These are phyloP conservation scores for Nyleta sp. DNA, from an alignment of 2,888 invertebrate genomes.

Conservation along the genomic window DNA sequence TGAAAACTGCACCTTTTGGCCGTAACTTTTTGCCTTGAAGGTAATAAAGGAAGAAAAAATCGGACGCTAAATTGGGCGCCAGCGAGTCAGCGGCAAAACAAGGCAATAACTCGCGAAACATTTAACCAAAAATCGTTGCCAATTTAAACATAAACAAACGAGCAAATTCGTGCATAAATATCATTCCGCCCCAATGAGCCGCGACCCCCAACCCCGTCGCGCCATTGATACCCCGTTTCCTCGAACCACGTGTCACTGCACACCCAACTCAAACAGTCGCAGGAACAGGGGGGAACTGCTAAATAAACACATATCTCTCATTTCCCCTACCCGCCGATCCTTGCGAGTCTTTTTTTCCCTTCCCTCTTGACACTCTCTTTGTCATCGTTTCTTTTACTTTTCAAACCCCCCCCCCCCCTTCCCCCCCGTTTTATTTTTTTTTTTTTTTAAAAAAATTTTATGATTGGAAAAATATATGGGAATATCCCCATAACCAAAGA, in stretches of 20 bases:
- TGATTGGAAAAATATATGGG: too few species aligned
- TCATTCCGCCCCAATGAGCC: slow-evolving; percentile 37
- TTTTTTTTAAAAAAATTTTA: too few species aligned
- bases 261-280: slow-evolving; percentile 22
- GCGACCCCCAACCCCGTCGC: neutral
- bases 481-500: too few species aligned
- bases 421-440: too few species aligned
- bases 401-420: neutral
- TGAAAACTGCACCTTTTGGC: too few species aligned
- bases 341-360: neutral
- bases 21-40: too few species aligned
- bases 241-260: slow-evolving; percentile 33
- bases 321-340: slow-evolving; percentile 4
- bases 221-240: slow-evolving; percentile 32
- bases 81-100: neutral
- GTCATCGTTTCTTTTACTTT: slow-evolving; percentile 4
- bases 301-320: slow-evolving; percentile 45
- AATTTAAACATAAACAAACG: slow-evolving; percentile 44
- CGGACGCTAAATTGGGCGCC: too few species aligned
- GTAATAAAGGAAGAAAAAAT: too few species aligned
- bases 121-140: slow-evolving; percentile 36
- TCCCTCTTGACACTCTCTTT: slow-evolving; percentile 1
- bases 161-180: slow-evolving; percentile 42
- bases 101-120: slow-evolving; percentile 18
- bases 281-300: slow-evolving; percentile 7